Evolutionary conservation across 2,888 invertebrate genomes (phyloP), one percentile per base, ranked within the genome.

Genomic region (Pseudococcus jackbeardsleyi): DNA sequence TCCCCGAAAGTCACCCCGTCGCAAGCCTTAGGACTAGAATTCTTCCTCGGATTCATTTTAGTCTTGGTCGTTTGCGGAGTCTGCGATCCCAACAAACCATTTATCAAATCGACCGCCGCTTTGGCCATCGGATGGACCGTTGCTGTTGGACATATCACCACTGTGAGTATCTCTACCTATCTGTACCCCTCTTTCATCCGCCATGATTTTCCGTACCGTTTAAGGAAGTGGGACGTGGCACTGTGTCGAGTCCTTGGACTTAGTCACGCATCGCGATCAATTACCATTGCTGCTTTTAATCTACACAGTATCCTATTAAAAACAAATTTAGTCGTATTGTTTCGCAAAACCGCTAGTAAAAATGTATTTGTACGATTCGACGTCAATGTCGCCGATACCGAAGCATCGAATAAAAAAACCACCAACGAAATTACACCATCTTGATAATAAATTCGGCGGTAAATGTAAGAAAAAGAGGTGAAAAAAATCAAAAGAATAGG

Each of bases 1-100:
- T 91, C 91, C 54, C 50, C 90, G 0, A 91, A 92, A 0, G 91
- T 97, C 17, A 92, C 93, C 17, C 93, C 94, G 3, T 93, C 93
- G 4, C 97, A 97, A 92, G 95, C 94, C 0, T 93, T 98, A 89
- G 93, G 97, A 82, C 93, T 97, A 89, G 98, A 98, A 91, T 95
- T 95, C 0, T 92, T 98, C 91, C 95, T 97, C 90, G 97, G 97
- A 0, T 94, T 95, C 90, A 91, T 95, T 0, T 91, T 95, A 86
- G 93, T 95, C 1, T 92, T 95, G 88, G 94, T 94, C 12, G 94
- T 95, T 15, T 94, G 94, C 90, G 93, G 93, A 0, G 94, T 94
- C 0, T 93, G 94, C 84, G 95, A 95, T 91, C 92, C 93, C 1
- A 92, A 93, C 89, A 92, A 95, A 85, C 92, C 92, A 12, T 94